Percentiles rank a stretch among this genome's conserved stretches.
phyloP scores from a whole-genome alignment of 1,140 invertebrate species.

The Tetramorium simillimum region DNA sequence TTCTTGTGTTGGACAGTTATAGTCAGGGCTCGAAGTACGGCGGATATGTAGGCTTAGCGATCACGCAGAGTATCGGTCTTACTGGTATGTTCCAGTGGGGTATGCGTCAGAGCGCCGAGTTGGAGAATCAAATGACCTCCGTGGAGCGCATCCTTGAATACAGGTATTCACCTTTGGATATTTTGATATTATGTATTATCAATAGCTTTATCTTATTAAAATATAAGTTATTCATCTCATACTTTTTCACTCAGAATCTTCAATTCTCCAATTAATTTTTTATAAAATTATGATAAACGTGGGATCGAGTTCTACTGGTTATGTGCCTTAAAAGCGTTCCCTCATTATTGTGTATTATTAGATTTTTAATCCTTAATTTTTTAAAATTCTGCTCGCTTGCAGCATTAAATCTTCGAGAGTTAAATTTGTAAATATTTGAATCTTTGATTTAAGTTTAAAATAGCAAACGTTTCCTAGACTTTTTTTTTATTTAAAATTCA shows the following conservation, averaged over 20 bases:
- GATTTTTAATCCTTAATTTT: not conserved
- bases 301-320: no score
- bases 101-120: constrained; percentile 93
- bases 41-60: constrained; percentile 91
- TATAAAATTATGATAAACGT: no score
- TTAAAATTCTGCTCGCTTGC: not conserved
- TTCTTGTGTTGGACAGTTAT: constrained; percentile 82
- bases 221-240: not conserved
- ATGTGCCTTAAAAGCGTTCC: no score
- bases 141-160: constrained; percentile 94
- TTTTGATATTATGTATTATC: not conserved
- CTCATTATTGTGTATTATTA: no score
- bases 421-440: not conserved
- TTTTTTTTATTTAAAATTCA: not conserved
- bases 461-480: not conserved
- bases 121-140: constrained; percentile 95
- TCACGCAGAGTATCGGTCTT: constrained; percentile 93
- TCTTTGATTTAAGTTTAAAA: not conserved
- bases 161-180: constrained; percentile 83
- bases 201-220: not conserved
- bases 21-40: constrained; percentile 64
- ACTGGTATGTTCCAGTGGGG: constrained; percentile 96
- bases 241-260: no score
- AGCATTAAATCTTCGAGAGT: not conserved
- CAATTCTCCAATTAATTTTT: no score